Percentiles rank a stretch among this genome's conserved stretches.
Evolutionary conservation across 2,888 invertebrate genomes (phyloP).

Genomic region (Eremobia ochroleuca): DNA sequence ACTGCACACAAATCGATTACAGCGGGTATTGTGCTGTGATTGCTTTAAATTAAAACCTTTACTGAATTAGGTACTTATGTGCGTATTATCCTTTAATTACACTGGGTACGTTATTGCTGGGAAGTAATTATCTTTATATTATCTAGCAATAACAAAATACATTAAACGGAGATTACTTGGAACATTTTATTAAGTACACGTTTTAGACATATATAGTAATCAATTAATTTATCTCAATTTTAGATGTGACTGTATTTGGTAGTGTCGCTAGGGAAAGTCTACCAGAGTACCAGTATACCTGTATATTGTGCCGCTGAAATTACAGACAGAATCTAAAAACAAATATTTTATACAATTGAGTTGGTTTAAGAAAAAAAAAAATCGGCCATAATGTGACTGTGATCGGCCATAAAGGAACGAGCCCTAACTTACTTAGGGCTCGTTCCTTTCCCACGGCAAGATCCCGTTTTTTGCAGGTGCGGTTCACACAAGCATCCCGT

Average conservation of each 20-base stretch:
- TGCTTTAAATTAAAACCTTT: constrained; percentile 50
- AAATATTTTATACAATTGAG: neutral
- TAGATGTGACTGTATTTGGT: neutral
- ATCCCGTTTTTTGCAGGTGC: too few relatives aligned
- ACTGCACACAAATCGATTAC: constrained; percentile 58
- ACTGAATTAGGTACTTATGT: constrained; percentile 28
- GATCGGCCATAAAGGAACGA: too few relatives aligned
- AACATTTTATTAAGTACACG: constrained; percentile 33
- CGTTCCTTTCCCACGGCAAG: too few relatives aligned
- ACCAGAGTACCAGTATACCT: neutral
- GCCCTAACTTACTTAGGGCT: too few relatives aligned
- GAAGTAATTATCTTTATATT: constrained; percentile 48
- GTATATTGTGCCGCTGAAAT: neutral
- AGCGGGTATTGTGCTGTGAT: constrained; percentile 39
- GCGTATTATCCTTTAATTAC: constrained; percentile 58
- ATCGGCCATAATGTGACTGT: neutral
- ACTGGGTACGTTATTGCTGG: constrained; percentile 30
- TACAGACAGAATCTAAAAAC: neutral
- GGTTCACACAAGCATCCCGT: too few relatives aligned
- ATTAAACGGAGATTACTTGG: constrained; percentile 18
- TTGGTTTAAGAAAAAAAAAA: neutral
- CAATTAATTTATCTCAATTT: neutral
- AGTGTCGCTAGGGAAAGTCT: neutral
- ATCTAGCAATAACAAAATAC: constrained; percentile 30
- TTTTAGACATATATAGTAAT: constrained; percentile 1